A percentile compares a stretch with the other conserved stretches of the same genome.
phyloP scores from a whole-genome alignment of 2,888 invertebrate species.

The Troides helena region DNA sequence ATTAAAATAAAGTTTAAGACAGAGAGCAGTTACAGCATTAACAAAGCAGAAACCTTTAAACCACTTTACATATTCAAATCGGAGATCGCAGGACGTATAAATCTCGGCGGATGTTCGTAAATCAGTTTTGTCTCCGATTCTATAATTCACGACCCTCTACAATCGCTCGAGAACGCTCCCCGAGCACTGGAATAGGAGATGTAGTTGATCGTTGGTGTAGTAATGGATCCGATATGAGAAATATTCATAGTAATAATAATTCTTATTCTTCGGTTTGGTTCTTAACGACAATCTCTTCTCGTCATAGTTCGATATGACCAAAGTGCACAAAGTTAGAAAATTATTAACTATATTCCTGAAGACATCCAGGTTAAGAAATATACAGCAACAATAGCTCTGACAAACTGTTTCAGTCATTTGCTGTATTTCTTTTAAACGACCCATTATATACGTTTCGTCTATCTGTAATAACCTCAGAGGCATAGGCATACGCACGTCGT shows the following conservation, averaged over 20 bases:
- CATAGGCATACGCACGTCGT: too few species aligned
- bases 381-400: too few species aligned
- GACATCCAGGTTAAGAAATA: too few species aligned
- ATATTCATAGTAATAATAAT: background rate
- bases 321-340: too few species aligned
- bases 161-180: slow-evolving; percentile 5
- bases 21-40: slow-evolving; percentile 1
- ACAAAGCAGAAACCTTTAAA: slow-evolving; percentile 35
- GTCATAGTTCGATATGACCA: too few species aligned
- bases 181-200: background rate
- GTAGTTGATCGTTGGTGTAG: slow-evolving; percentile 2
- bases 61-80: slow-evolving; percentile 66
- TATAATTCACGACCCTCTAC: slow-evolving; percentile 52
- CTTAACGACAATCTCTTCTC: too few species aligned
- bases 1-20: background rate
- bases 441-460: too few species aligned
- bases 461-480: too few species aligned
- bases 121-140: slow-evolving; percentile 69
- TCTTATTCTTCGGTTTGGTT: background rate
- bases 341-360: too few species aligned
- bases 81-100: slow-evolving; percentile 61
- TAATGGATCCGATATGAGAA: background rate
- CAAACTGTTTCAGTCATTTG: too few species aligned
- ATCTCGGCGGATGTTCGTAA: slow-evolving; percentile 59
- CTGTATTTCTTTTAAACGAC: too few species aligned